Conservation (phyloP, 2,888 invertebrate species). For the Drosophila stalkeri region DNA sequence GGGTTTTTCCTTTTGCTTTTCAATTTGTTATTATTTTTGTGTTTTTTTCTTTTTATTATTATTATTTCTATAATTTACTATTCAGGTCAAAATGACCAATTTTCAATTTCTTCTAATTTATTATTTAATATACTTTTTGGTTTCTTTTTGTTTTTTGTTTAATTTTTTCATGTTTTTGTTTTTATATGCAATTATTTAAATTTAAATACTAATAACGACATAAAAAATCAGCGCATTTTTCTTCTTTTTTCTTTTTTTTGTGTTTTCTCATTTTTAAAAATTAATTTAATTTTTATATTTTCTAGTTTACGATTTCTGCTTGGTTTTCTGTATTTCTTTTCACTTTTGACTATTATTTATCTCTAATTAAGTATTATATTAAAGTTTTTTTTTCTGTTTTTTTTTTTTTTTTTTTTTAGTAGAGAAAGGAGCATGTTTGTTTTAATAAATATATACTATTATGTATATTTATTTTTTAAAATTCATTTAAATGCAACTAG, state of each 20-base stretch:
- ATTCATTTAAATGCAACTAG: conserved; percentile 83
- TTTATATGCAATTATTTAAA: conserved; percentile 76
- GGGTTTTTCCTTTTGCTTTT: conserved; percentile 45
- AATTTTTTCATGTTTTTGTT: conserved; percentile 39
- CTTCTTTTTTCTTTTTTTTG: conserved; percentile 36
- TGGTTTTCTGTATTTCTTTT: conserved; percentile 51
- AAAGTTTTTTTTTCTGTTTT: conserved; percentile 61
- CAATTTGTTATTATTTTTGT: conserved; percentile 52
- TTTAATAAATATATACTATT: conserved; percentile 75
- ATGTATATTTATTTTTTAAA: conserved; percentile 80
- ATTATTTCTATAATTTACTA: conserved; percentile 77
- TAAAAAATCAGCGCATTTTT: conserved; percentile 83
- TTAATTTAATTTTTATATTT: conserved; percentile 76
- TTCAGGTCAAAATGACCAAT: conserved; percentile 81
- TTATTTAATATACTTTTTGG: conserved; percentile 53
- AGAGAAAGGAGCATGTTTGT: conserved; percentile 71
- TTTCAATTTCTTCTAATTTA: conserved; percentile 74
- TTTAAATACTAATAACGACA: conserved; percentile 83
- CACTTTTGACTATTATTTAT: conserved; percentile 72
- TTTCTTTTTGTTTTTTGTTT: conserved; percentile 20
- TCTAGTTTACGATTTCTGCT: conserved; percentile 73
- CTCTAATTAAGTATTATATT: conserved; percentile 81
- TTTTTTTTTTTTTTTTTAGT: conserved; percentile 51
- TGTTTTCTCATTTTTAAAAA: conserved; percentile 67
- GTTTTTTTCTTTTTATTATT: conserved; percentile 43